Evolutionary conservation across 1,140 invertebrate species (phyloP), one percentile per base, ranked within the genome.

Genomic region (Eriocheir sinensis): DNA sequence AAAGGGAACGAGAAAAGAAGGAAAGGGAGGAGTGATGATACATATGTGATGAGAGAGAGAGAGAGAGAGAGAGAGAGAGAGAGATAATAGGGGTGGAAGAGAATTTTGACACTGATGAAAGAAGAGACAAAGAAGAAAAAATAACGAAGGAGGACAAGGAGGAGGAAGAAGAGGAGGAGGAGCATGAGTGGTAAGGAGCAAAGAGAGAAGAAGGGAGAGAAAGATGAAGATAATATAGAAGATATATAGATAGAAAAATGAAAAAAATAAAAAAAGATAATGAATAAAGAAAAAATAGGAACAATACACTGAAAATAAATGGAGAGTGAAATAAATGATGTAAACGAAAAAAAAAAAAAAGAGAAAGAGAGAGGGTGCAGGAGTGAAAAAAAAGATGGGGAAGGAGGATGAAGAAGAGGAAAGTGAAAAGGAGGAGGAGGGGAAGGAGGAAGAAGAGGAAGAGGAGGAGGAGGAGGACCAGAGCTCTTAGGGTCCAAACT

Each of bases 11-110:
- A 72, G 60, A 72, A 48, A 48, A 48, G 60, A 72, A n/a, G n/a
- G 60, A 72, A n/a, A 72, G 60, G n/a, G 60, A 72, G 60, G n/a
- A 1, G n/a, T 9, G 17, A 21, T 9, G 21, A 27, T n/a, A n/a
- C n/a, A n/a, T n/a, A n/a, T n/a, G n/a, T n/a, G n/a, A 21, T 21
- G 53, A 72, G 48, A 53, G 60, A 72, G 60, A 72, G 60, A 72
- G 60, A 72, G 60, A 72, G 21, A 72, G 60, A 72, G 60, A 72
- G 60, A 72, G 60, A 72, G 60, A 72, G 60, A 72, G 60, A 72
- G 60, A 72, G 8, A 72, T 9, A 27, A 21, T 9, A 21, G 17
- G 21, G 27, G 53, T 21, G 53, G 27, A 21, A 60, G 53, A 60
- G 53, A 60, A 53, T 21, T 53, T 48, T 48, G 12, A 9, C 48